Percentiles rank a stretch among this genome's conserved stretches.
Evolutionary conservation across 1,140 invertebrate species (phyloP).

Genomic region (Tribolium madens): DNA sequence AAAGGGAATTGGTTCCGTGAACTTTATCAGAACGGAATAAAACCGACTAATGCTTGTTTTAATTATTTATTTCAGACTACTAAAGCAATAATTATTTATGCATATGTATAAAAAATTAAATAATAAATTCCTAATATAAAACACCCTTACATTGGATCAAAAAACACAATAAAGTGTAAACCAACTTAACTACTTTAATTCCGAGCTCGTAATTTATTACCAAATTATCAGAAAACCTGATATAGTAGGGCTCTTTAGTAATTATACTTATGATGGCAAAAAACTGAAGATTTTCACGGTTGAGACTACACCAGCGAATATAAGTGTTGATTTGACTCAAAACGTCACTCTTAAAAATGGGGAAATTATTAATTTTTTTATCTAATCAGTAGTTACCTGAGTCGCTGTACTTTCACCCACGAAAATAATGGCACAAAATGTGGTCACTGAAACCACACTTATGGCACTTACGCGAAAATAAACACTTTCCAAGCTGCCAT

Average conservation of each 20-base stretch:
- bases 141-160: not conserved
- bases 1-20: too few species aligned
- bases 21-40: too few species aligned
- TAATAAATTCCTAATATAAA: not conserved
- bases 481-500: not conserved
- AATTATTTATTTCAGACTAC: too few species aligned
- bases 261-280: not conserved
- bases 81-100: too few species aligned
- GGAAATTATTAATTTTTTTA: too few species aligned
- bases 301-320: not conserved
- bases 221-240: not conserved
- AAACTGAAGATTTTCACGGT: not conserved
- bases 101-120: too few species aligned
- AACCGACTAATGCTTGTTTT: too few species aligned
- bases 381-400: not conserved
- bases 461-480: not conserved
- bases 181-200: not conserved
- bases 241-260: not conserved
- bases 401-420: not conserved
- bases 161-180: not conserved
- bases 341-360: not conserved
- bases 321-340: not conserved
- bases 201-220: not conserved
- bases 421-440: not conserved
- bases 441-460: not conserved